Base-by-base conservation (phyloP, 1,140 invertebrate species). In the Anastatus disparis region DNA sequence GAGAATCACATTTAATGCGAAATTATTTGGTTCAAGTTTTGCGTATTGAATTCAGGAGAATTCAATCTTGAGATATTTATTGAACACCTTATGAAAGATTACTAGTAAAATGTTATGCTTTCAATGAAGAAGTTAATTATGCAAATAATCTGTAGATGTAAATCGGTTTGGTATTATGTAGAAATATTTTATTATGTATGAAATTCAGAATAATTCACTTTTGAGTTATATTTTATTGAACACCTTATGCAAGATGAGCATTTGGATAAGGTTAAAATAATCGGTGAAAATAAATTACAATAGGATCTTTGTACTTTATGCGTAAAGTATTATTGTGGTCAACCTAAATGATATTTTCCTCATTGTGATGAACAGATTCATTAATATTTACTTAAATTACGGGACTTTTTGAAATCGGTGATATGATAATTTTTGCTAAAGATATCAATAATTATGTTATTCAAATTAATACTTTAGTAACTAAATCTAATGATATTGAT, bases 51-150 rank as follows among this genome's bases (percentile, higher is more conserved):
- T 46, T 76, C 81, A 55, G 29, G 66, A 61, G 79, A 81, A 24
- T 87, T 86, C 53, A 85, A 87, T 68, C 74, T 88, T 55, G 85
- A 88, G 71, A 77, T 88, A 48, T 88, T 83, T 74, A 73, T 88
- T n/a, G n/a, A n/a, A n/a, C n/a, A n/a, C n/a, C n/a, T n/a, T n/a
- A n/a, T n/a, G n/a, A n/a, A n/a, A 24, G 82, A 88, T 72, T 80
- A 77, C 13, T 81, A 86, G 77, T 73, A 74, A 67, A 1, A 61
- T n/a, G 53, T 48, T 42, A 13, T 17, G 20, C 27, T 52, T 27
- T 55, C 7, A 50, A 10, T n/a, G 53, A 29, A 66, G 10, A 12
- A 62, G 42, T 48, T 64, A 40, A 2, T n/a, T 38, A 10, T 38
- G 38, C 24, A 40, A 65, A 50, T 8, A 62, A 50, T n/a, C n/a